phyloP scores from a whole-genome alignment of 37 sponge, comb jelly and placozoan genomes.

The Petrosia ficiformis region DNA sequence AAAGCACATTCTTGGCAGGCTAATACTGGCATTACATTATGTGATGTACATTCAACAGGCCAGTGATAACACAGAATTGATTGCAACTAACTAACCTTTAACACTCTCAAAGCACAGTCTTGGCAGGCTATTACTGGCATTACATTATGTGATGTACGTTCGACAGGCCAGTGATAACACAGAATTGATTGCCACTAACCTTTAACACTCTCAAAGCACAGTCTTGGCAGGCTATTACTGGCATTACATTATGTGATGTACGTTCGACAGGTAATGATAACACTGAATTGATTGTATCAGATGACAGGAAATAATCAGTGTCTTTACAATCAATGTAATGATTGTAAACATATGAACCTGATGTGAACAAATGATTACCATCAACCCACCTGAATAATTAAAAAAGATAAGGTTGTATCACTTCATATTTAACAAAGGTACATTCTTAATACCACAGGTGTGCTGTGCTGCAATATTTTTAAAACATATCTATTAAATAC shows the following conservation, averaged over 20 bases:
- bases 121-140: too few species aligned
- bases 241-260: constrained; percentile 11
- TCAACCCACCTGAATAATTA: constrained; percentile 57
- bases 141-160: too few species aligned
- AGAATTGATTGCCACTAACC: constrained; percentile 11
- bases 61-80: too few species aligned
- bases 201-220: constrained; percentile 82
- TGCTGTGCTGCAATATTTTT: too few species aligned
- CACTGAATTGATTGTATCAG: constrained; percentile 91
- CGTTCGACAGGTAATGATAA: constrained; percentile 55
- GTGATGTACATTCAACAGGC: too few species aligned
- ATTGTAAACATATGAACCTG: constrained; percentile 91
- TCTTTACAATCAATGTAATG: constrained; percentile 94
- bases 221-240: constrained; percentile 96
- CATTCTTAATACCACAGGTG: too few species aligned
- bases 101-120: not conserved
- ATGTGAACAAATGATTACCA: constrained; percentile 78
- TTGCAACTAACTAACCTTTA: too few species aligned
- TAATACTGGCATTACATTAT: too few species aligned
- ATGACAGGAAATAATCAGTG: constrained; percentile 89
- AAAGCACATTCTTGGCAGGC: too few species aligned
- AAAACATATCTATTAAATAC: too few species aligned
- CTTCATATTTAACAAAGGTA: not conserved
- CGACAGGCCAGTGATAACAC: not conserved
- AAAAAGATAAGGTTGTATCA: not conserved